Percentiles rank a stretch among this genome's conserved stretches.
phyloP scores from a whole-genome alignment of 2,797 vertebrate species.

The Tadarida brasiliensis region DNA sequence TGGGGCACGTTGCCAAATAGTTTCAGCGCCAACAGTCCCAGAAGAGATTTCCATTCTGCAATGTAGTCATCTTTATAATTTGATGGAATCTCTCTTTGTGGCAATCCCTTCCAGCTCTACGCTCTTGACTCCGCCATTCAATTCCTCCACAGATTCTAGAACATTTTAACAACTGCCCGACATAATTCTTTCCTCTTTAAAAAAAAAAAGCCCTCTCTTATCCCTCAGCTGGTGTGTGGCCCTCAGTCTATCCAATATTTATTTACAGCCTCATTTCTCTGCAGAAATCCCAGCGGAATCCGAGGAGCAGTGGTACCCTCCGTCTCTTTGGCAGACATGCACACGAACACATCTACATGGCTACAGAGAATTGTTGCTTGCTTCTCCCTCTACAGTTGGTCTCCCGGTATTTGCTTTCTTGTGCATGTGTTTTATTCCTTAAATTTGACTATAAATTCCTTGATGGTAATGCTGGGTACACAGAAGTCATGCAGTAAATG shows the following conservation, averaged over 20 bases:
- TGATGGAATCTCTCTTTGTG: background rate
- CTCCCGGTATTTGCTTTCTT: background rate
- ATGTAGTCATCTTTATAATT: background rate
- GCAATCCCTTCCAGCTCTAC: background rate
- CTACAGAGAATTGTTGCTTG: background rate
- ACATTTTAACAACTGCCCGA: background rate
- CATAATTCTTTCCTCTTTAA: background rate
- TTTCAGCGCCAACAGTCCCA: background rate
- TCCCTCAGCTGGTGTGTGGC: background rate
- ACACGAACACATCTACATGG: background rate
- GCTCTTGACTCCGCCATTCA: background rate
- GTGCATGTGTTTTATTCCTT: background rate
- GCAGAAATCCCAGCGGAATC: background rate
- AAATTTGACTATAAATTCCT: slow-evolving; percentile 10
- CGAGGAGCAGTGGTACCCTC: background rate
- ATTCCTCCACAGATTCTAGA: background rate
- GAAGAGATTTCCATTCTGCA: background rate
- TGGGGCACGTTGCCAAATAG: background rate
- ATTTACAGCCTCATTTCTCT: slow-evolving; percentile 20
- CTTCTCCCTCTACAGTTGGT: background rate
- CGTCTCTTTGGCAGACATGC: background rate
- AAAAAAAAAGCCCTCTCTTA: background rate
- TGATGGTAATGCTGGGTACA: background rate
- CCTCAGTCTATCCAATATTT: background rate
- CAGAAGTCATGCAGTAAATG: slow-evolving; percentile 40